These are phyloP conservation scores for Noctua pronuba DNA, from an alignment of 2,888 invertebrate species.

Conservation along the genomic window DNA sequence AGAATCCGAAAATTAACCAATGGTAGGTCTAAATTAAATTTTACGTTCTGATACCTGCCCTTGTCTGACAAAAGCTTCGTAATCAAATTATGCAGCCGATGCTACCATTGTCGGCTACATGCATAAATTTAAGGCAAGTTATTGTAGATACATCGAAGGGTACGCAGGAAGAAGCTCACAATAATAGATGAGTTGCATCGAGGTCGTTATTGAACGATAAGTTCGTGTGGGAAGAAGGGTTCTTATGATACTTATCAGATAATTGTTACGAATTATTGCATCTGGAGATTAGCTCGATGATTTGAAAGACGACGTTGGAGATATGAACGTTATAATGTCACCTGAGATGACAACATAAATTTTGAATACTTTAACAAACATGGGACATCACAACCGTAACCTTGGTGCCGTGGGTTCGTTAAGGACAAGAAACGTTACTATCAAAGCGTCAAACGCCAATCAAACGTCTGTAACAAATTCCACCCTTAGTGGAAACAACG, in stretches of 20 bases:
- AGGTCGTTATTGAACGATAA: conserved; percentile 83
- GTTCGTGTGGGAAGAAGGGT: conserved; percentile 89
- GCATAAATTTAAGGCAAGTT: conserved; percentile 88
- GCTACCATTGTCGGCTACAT: conserved; percentile 86
- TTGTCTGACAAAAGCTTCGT: conserved; percentile 85
- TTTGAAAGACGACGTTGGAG: conserved; percentile 46
- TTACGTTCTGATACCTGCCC: conserved; percentile 89
- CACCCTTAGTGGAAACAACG: conserved; percentile 88
- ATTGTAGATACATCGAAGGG: conserved; percentile 86
- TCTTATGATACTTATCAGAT: conserved; percentile 88
- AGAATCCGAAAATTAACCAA: conserved; percentile 90
- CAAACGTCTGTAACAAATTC: conserved; percentile 81
- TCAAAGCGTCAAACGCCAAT: conserved; percentile 83
- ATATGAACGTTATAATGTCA: conserved; percentile 57
- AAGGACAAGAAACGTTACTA: conserved; percentile 78
- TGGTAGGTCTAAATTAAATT: conserved; percentile 90
- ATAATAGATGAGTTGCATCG: conserved; percentile 84
- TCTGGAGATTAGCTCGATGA: conserved; percentile 76
- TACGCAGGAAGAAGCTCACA: conserved; percentile 80
- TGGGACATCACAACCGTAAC: conserved; percentile 49
- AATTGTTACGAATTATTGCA: conserved; percentile 88
- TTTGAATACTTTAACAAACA: conserved; percentile 56
- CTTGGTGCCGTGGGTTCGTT: conserved; percentile 64
- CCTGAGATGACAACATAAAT: conserved; percentile 46
- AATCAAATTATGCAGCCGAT: conserved; percentile 90